phyloP scores from a whole-genome alignment of 2,113 vertebrate species.

The Erinaceus europaeus region DNA sequence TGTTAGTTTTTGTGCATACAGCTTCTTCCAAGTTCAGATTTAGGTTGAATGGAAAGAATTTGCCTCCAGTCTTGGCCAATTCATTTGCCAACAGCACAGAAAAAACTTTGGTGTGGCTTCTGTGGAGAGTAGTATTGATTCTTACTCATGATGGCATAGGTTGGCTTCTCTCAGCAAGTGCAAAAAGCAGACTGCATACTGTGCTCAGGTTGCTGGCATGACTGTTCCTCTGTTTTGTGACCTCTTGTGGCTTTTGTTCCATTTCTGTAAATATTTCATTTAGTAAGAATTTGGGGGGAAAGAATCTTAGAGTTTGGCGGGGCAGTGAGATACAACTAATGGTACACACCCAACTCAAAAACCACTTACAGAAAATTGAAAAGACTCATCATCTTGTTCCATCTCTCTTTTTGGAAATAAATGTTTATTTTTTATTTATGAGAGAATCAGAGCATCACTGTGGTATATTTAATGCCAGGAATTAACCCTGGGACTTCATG shows the following conservation, averaged over 20 bases:
- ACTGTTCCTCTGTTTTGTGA: background rate
- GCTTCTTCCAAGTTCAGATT: background rate
- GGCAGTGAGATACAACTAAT: background rate
- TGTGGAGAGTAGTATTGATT: background rate
- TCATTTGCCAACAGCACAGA: background rate
- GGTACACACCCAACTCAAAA: background rate
- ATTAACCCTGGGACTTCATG: too few relatives aligned
- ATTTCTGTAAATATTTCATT: background rate
- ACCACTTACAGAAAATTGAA: background rate
- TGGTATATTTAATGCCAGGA: too few relatives aligned
- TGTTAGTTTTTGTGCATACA: background rate
- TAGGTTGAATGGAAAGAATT: background rate
- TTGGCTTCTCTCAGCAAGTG: background rate
- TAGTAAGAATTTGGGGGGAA: background rate
- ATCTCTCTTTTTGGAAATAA: too few relatives aligned
- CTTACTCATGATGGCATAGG: background rate
- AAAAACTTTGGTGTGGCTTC: background rate
- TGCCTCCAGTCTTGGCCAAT: background rate
- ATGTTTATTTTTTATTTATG: too few relatives aligned
- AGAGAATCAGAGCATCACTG: too few relatives aligned
- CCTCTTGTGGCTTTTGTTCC: background rate
- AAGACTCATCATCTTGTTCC: background rate
- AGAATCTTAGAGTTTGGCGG: background rate
- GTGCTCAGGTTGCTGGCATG: background rate
- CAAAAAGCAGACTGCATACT: background rate